Base-by-base conservation (phyloP, 2,888 invertebrate genomes). In the Pristionchus exspectatus region DNA sequence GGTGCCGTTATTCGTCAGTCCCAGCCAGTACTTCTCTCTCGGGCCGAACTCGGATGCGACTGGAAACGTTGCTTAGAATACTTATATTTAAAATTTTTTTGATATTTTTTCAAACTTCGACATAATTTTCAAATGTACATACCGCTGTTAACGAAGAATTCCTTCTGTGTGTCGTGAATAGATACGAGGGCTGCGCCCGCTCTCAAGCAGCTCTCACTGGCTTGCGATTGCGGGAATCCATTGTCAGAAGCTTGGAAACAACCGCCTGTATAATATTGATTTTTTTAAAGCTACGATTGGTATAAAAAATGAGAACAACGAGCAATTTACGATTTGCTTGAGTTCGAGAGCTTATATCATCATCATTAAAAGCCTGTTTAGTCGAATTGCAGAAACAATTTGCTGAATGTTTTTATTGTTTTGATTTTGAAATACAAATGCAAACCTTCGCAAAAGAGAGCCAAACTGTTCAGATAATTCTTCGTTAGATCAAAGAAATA, bases 131-230 rank as follows among this genome's bases (percentile, higher is more conserved):
- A 27, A 27, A 66, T 27, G 66, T 18, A 24, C 18, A 9, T 38
- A 74, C 74, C 74, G 38, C 74, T 74, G n/a, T 44, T 74, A 5
- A 74, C 83, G 56, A 83, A 83, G 54, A 54, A 83, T 33, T 83
- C 54, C 56, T 83, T 83, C 21, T 54, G 44, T 5, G 1, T 2
- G 27, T 83, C 83, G 16, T 83, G 83, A 54, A 83, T 83, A 14
- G 83, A 83, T 14, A 83, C 83, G 1, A 83, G 83, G 0, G 14
- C 16, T 0, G 38, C 30, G n/a, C 38, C 21, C n/a, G 16, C 21
- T 21, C 44, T 81, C 38, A n/a, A 9, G 50, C 81, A 81, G 38
- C 14, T 81, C 12, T 81, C 81, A n/a, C 50, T 27, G 4, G 81
- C 81, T 50, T 5, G 2, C 10, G 21, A 10, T 14, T 33, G 33